Conservation (phyloP, 2,113 vertebrate genomes). For the Meleagris gallopavo region DNA sequence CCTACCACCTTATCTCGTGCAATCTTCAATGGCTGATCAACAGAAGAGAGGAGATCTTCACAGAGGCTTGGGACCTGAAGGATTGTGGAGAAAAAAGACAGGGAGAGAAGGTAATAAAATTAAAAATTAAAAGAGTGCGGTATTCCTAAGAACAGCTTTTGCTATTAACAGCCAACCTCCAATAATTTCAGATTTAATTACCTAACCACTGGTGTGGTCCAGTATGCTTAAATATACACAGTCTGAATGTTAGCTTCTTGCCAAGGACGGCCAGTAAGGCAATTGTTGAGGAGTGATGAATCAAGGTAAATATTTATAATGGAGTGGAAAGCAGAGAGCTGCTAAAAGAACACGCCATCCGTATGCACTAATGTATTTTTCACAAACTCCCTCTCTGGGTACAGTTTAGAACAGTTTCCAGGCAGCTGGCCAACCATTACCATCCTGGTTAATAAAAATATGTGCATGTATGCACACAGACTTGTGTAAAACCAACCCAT, state of each 20-base stretch:
- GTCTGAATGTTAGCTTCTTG: background rate
- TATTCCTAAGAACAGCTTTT: background rate
- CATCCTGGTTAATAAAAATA: background rate
- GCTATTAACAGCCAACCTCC: background rate
- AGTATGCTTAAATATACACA: background rate
- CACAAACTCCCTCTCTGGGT: conserved; percentile 45
- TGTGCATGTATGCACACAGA: accelerated
- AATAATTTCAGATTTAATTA: background rate
- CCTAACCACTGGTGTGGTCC: conserved; percentile 55
- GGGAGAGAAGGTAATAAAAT: background rate
- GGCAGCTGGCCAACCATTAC: conserved; percentile 65
- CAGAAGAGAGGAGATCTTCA: conserved; percentile 98
- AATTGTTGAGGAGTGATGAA: background rate
- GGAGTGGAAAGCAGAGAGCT: conserved; percentile 53
- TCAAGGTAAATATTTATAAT: conserved; percentile 67
- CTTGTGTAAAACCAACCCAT: background rate
- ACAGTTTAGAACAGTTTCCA: conserved; percentile 62
- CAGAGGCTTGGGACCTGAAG: conserved; percentile 92
- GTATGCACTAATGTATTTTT: background rate
- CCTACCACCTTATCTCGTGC: conserved; percentile 96
- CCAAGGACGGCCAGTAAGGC: conserved; percentile 15
- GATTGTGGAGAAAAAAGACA: background rate
- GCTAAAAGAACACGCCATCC: conserved; percentile 27
- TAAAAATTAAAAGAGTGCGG: background rate
- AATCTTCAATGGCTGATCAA: conserved; percentile 98